These are phyloP conservation scores for Hypsibius dujardini DNA, from an alignment of 1,140 invertebrate species.

Conservation along the genomic window DNA sequence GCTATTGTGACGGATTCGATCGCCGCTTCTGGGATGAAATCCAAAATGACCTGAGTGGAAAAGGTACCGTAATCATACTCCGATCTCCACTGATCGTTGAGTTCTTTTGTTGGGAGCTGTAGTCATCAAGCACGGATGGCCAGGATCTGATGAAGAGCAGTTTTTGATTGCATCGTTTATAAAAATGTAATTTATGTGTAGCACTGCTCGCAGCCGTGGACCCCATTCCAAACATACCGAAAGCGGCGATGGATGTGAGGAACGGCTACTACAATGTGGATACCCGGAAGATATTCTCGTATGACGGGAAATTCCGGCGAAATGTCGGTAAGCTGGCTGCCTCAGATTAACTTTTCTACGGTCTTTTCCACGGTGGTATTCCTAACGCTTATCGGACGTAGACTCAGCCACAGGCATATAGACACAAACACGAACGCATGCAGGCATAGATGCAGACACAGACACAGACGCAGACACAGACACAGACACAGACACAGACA, in stretches of 20 bases:
- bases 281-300: not conserved
- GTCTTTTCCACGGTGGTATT: not conserved
- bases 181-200: not conserved
- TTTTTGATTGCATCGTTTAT: no score
- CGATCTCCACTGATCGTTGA: no score
- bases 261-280: constrained; percentile 7
- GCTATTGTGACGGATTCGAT: constrained; percentile 10
- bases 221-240: not conserved
- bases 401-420: not conserved
- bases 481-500: no score
- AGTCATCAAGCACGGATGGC: no score
- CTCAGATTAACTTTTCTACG: no score
- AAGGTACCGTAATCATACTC: constrained; percentile 11
- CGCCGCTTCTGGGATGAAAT: constrained; percentile 9
- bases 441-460: no score
- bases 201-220: not conserved
- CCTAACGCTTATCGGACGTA: not conserved
- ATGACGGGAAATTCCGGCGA: not conserved
- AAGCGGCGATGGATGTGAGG: constrained; percentile 1
- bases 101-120: no score
- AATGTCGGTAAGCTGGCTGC: constrained; percentile 13
- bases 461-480: no score
- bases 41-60: constrained; percentile 14
- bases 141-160: no score
- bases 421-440: no score